Evolutionary conservation across 2,113 vertebrate genomes (phyloP).

Genomic region (Larimichthys polyactis): DNA sequence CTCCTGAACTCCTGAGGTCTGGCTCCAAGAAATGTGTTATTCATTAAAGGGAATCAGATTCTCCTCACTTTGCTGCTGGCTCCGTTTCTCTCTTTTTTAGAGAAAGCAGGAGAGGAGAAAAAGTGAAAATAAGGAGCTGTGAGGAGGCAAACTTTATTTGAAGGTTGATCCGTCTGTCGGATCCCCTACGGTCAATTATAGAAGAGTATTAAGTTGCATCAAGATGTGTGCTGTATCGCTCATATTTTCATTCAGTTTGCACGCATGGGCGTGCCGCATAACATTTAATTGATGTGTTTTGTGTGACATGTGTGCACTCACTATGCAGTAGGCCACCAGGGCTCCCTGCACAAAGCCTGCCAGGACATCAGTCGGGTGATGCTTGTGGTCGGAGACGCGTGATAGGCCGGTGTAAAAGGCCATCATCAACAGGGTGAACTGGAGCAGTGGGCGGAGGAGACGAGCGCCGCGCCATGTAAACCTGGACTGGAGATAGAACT

Average conservation of each 20-base stretch:
- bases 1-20: background rate
- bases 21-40: constrained; percentile 76
- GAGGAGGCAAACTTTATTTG: constrained; percentile 12
- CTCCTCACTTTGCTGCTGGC: constrained; percentile 57
- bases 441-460: constrained; percentile 93
- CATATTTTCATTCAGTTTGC: background rate
- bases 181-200: background rate
- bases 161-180: background rate
- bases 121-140: constrained; percentile 2
- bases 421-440: constrained; percentile 98
- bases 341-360: constrained; percentile 95
- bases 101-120: constrained; percentile 12
- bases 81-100: constrained; percentile 39
- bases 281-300: background rate
- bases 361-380: constrained; percentile 95
- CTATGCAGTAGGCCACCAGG: constrained; percentile 90
- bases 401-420: constrained; percentile 97
- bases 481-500: constrained; percentile 98
- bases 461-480: constrained; percentile 97
- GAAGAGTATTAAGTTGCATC: background rate
- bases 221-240: background rate
- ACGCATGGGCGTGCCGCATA: background rate
- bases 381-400: constrained; percentile 95
- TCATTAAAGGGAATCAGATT: constrained; percentile 79
- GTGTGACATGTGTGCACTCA: constrained; percentile 55